Evolutionary conservation across 2,888 invertebrate species (phyloP).

Genomic region (Phyllotreta striolata): DNA sequence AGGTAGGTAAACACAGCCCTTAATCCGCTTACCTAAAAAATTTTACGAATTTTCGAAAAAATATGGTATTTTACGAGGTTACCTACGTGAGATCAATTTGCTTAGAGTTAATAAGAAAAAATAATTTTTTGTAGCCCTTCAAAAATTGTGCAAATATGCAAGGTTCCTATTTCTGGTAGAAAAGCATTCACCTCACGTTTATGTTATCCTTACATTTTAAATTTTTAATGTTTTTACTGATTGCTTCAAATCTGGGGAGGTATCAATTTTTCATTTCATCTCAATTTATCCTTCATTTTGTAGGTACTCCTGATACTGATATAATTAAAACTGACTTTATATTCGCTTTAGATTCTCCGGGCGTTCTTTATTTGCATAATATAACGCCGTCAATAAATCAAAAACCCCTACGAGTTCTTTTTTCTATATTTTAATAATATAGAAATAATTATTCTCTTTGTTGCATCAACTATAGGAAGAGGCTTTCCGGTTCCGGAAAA

Average conservation of each 20-base stretch:
- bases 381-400: slow-evolving; percentile 37
- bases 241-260: neutral
- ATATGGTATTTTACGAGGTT: no score
- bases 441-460: slow-evolving; percentile 13
- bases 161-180: no score
- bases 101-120: no score
- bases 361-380: slow-evolving; percentile 46
- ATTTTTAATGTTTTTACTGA: slow-evolving; percentile 24
- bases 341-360: slow-evolving; percentile 52
- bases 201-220: slow-evolving; percentile 3
- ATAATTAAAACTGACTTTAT: slow-evolving; percentile 55
- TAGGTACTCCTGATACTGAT: slow-evolving; percentile 30
- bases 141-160: no score
- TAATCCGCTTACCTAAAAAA: no score
- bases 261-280: slow-evolving; percentile 25
- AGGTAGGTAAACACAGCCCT: no score
- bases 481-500: no score
- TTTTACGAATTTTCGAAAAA: no score
- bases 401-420: slow-evolving; percentile 37
- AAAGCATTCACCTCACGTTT: no score
- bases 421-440: slow-evolving; percentile 8
- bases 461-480: no score
- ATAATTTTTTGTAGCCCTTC: no score
- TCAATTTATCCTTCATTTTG: slow-evolving; percentile 28
- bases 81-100: no score